phyloP scores from a whole-genome alignment of 2,113 vertebrate genomes.

The Hippolais icterina region DNA sequence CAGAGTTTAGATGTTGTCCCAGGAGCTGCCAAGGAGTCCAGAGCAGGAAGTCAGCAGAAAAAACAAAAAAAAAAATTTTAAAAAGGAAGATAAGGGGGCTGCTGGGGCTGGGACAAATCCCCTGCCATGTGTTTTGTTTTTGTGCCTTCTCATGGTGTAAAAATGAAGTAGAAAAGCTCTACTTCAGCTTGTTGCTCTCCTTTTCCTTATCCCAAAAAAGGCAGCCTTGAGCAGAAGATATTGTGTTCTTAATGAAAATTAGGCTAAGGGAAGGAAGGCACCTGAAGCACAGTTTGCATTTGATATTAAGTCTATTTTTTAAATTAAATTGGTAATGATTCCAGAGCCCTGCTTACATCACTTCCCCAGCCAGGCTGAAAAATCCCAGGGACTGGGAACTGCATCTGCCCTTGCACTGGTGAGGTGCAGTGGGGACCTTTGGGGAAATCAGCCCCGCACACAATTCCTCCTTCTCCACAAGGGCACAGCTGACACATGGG shows the following conservation, averaged over 20 bases:
- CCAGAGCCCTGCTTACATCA: not conserved
- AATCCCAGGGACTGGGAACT: not conserved
- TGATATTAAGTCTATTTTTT: not conserved
- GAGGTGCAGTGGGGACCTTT: fast-evolving
- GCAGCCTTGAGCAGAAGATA: not conserved
- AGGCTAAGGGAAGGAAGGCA: not conserved
- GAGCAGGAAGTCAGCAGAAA: conserved; percentile 46
- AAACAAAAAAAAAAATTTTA: not conserved
- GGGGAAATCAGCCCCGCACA: not conserved
- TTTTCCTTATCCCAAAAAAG: not conserved
- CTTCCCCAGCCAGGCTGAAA: not conserved
- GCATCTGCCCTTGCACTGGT: not conserved
- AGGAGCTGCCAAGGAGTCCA: not conserved
- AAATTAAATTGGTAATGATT: not conserved
- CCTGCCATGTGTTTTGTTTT: not conserved
- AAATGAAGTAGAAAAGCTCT: not conserved
- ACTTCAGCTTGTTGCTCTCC: not conserved
- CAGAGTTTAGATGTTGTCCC: not conserved
- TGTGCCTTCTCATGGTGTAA: not conserved
- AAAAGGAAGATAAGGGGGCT: conserved; percentile 15
- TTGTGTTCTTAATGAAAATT: not conserved
- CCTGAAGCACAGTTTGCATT: not conserved
- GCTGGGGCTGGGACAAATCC: not conserved
- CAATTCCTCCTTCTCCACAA: not conserved
- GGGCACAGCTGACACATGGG: fast-evolving